Evolutionary conservation across 2,888 invertebrate genomes (phyloP), one percentile per base, ranked within the genome.

Genomic region (Tetropium fuscum): DNA sequence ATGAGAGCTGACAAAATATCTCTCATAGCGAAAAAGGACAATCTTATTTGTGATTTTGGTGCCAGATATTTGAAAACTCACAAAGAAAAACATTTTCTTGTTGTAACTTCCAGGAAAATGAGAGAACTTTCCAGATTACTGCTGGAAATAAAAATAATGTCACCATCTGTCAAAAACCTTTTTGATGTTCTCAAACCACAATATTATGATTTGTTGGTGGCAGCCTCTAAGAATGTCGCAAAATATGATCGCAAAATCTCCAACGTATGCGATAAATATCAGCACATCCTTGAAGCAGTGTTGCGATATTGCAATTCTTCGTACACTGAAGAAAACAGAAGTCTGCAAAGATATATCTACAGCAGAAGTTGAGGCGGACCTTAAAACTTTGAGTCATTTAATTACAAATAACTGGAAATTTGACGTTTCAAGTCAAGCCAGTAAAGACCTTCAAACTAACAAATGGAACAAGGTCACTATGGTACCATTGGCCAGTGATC

Each of bases 301-400:
- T 34, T 36, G 22, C 22, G 22, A 22, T 22, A 22, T 22, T 22
- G 22, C 22, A 22, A 22, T 70, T 15, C 8, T 63, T 13, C 57
- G 36, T 53, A 64, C 48, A 6, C 43, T 64, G 18, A 70, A 69
- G 22, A 51, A 65, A 54, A 59, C 18, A 32, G 59, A 6, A 13
- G 22, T 5, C 3, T 22, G 7, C 7, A 7, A 3, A 22, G 7
- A 22, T 22, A 7, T 22, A 22, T 7, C 20, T 3, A 10, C 58
- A 3, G 64, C 60, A 8, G 55, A 66, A 34, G 53, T 47, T 3
- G 68, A 71, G 55, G 58, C 63, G 4, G 64, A 70, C 7, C 36
- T 73, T 6, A 65, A 59, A 64, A 67, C 55, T 7, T 25, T 70
- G 22, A 65, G 65, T 43, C 61, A 65, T 44, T 27, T 72, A 5